These are phyloP conservation scores for Babylonia areolata DNA, from an alignment of 1,140 invertebrate genomes.

Conservation along the genomic window DNA sequence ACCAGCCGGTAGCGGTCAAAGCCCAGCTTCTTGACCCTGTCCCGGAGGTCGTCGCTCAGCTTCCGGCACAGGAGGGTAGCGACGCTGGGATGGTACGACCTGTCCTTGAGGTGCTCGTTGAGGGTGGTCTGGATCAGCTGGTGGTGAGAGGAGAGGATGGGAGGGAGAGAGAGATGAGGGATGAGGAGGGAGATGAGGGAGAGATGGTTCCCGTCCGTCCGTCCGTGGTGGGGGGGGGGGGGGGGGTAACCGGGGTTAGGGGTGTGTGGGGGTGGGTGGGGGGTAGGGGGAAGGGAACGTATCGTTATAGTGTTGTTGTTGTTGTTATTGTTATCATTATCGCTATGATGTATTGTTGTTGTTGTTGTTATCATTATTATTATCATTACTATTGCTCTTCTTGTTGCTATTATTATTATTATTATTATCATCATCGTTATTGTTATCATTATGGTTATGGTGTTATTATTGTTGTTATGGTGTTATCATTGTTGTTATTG, in stretches of 20 bases:
- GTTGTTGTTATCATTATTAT: background rate
- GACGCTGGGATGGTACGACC: constrained; percentile 41
- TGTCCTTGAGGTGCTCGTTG: constrained; percentile 30
- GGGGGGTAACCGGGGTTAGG: background rate
- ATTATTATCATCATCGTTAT: constrained; percentile 21
- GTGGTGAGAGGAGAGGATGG: background rate
- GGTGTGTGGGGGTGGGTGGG: background rate
- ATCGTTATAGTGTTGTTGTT: too few relatives aligned
- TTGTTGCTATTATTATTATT: background rate
- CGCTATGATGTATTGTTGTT: background rate
- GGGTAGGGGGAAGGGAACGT: background rate
- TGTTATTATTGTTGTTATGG: too few relatives aligned
- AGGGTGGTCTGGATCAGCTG: constrained; percentile 34
- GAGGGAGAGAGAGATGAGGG: background rate
- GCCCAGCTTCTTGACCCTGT: constrained; percentile 57
- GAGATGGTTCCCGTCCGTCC: background rate
- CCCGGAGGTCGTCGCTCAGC: constrained; percentile 57
- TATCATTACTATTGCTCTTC: constrained; percentile 2
- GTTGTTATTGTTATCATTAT: constrained; percentile 12
- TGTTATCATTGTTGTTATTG: background rate
- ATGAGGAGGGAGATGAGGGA: background rate
- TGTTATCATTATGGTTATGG: too few relatives aligned
- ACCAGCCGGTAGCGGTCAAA: constrained; percentile 64
- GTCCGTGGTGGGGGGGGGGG: too few relatives aligned
- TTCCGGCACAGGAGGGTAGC: constrained; percentile 40